These are phyloP conservation scores for Nesospiza acunhae DNA, from an alignment of 2,113 vertebrate genomes.

Conservation along the genomic window DNA sequence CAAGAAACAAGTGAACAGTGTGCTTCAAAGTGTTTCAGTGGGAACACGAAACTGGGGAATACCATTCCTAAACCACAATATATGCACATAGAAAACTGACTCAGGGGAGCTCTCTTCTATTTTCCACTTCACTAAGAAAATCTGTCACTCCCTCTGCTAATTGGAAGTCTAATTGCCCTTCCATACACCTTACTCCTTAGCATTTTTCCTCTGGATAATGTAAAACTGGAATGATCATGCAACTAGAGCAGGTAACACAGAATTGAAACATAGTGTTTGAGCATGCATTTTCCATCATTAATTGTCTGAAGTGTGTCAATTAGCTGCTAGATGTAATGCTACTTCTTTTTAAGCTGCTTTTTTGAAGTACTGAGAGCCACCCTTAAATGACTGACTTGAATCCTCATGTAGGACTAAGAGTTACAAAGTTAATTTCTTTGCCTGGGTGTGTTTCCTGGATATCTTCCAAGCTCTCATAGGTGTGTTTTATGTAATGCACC, in stretches of 20 bases:
- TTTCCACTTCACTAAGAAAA: neutral
- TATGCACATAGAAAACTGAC: neutral
- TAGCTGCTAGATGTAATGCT: neutral
- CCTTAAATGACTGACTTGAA: neutral
- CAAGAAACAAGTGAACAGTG: fast-evolving
- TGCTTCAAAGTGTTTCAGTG: neutral
- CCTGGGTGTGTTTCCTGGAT: neutral
- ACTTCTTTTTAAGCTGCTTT: neutral
- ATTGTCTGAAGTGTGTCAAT: neutral
- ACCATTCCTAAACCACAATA: neutral
- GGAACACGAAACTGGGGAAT: neutral
- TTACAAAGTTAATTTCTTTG: neutral
- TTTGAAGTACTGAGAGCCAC: neutral
- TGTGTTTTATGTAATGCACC: neutral
- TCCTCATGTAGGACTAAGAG: neutral
- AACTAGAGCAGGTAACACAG: neutral
- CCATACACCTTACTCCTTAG: neutral
- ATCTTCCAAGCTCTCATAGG: neutral
- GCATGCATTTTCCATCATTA: neutral
- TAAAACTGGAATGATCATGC: neutral
- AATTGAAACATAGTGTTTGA: neutral
- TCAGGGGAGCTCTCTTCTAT: neutral
- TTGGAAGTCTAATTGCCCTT: neutral
- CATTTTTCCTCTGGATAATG: neutral
- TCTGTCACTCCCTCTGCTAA: neutral